Evolutionary conservation across 2,888 invertebrate genomes (phyloP).

Genomic region (Oxyteleia sp.): DNA sequence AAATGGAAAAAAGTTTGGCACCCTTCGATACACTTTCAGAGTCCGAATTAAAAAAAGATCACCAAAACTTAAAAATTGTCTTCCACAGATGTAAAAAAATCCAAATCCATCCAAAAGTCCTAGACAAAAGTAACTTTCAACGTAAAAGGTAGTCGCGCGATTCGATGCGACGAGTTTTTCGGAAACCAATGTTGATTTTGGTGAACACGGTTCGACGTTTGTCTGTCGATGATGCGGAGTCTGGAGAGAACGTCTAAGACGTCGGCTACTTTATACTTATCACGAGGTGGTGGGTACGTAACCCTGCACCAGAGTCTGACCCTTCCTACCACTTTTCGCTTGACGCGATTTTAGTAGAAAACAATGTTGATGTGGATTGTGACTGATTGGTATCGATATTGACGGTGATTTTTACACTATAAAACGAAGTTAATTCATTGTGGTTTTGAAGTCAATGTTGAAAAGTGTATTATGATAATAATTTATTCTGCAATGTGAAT

Average conservation of each 20-base stretch:
- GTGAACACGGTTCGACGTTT: slow-evolving; percentile 36
- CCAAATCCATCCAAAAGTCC: background rate
- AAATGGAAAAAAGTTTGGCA: background rate
- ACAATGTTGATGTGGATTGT: slow-evolving; percentile 8
- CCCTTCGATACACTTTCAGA: background rate
- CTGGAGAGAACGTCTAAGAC: slow-evolving; percentile 72
- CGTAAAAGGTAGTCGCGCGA: background rate
- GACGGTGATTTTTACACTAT: too few relatives aligned
- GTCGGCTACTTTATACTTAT: slow-evolving; percentile 75
- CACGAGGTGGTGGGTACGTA: slow-evolving; percentile 71
- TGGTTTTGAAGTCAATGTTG: too few relatives aligned
- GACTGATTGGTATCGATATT: too few relatives aligned
- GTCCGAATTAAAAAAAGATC: background rate
- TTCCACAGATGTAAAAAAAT: background rate
- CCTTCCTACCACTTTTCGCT: slow-evolving; percentile 70
- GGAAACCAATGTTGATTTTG: slow-evolving; percentile 28
- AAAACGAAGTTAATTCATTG: too few relatives aligned
- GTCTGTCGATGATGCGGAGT: slow-evolving; percentile 42
- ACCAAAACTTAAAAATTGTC: background rate
- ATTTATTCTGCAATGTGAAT: too few relatives aligned
- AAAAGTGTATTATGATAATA: too few relatives aligned
- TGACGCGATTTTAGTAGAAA: slow-evolving; percentile 36
- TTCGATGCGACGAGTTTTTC: background rate
- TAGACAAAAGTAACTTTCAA: background rate
- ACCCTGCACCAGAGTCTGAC: slow-evolving; percentile 71